Conservation (phyloP, 2,113 vertebrate genomes). For the Procapra przewalskii region DNA sequence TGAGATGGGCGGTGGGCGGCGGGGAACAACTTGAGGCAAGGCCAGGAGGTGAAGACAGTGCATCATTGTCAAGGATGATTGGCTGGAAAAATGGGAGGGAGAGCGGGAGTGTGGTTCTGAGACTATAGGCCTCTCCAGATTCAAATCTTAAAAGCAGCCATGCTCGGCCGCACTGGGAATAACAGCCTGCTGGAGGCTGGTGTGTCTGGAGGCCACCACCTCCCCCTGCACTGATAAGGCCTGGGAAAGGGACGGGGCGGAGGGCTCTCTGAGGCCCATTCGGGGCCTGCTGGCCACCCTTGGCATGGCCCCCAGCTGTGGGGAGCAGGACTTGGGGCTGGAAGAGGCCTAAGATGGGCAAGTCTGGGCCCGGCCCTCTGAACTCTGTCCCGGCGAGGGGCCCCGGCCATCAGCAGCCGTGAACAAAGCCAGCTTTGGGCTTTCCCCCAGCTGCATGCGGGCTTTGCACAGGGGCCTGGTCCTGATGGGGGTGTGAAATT, state of each 20-base stretch:
- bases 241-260: not conserved
- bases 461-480: not conserved
- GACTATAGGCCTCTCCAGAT: not conserved
- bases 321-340: not conserved
- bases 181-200: not conserved
- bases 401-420: not conserved
- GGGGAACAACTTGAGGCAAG: not conserved
- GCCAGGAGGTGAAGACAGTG: not conserved
- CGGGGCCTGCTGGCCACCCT: not conserved
- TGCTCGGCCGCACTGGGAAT: not conserved
- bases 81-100: not conserved
- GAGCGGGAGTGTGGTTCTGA: not conserved
- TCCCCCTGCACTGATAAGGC: not conserved
- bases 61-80: not conserved
- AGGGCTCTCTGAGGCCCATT: not conserved
- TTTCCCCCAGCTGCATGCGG: not conserved
- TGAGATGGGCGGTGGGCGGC: fast-evolving
- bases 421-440: slow-evolving; percentile 21
- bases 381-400: not conserved
- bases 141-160: not conserved
- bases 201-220: not conserved
- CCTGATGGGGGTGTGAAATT: not conserved
- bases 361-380: not conserved
- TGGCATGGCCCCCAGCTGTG: not conserved
- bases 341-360: fast-evolving